Base-by-base conservation (phyloP, 2,888 invertebrate genomes). In the Sabellastarte sp. region DNA sequence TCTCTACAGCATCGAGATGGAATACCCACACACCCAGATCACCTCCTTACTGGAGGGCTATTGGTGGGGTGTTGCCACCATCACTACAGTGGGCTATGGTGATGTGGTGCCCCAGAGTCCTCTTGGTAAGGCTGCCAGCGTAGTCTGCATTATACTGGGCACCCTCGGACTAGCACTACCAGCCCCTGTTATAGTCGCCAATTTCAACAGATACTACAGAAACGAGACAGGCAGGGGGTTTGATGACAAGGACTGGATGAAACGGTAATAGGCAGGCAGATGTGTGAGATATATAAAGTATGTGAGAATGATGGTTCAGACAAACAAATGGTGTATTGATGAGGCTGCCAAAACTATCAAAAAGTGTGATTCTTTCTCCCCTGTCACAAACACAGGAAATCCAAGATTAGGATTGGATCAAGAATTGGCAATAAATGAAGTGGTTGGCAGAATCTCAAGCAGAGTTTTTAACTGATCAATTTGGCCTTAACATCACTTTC, bases 111-210 rank as follows among this genome's bases (percentile, higher is more conserved):
- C 85, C 0, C 73, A 75, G 29, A 80, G 82, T 2, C 63, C 77
- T 1, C 69, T 77, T 32, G 85, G 85, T 5, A 85, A 85, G 68
- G 60, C 84, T 24, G 81, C 85, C n/a, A 85, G 84, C 2, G 72
- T 80, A 10, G 69, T 80, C 69, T 84, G 84, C 60, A 84, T 84
- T n/a, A 66, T 86, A 53, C 81, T 83, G 51, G 85, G 85, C n/a
- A 83, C 86, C 5, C 76, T 85, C 41, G 82, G 83, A 24, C 76
- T 86, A 32, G 85, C 85, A 2, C 79, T 85, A 28, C 85, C 85
- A 15, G 84, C 85, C 29, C 85, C 85, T 0, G 83, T 85, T 41
- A 83, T 85, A 59, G 85, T 85, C 3, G 82, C 84, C 60, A 85
- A 85, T 73, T 85, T 85, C 76, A 65, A 65, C 57, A 52, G 58